phyloP scores from a whole-genome alignment of 2,888 invertebrate species.

The Ectropis crepuscularia region DNA sequence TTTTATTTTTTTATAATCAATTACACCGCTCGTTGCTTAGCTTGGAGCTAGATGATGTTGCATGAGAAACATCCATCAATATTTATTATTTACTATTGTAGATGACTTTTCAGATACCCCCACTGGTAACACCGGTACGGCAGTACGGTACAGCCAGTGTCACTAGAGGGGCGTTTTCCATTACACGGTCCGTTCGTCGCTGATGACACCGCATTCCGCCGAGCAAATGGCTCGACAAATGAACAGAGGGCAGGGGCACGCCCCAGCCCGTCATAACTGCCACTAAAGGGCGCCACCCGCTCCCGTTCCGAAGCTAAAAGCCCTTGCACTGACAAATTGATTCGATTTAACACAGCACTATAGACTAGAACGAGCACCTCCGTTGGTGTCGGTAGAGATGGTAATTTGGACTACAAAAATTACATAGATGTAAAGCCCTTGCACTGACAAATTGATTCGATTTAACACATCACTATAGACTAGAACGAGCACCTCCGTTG shows the following conservation, averaged over 20 bases:
- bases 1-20: too few relatives aligned
- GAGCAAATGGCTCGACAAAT: constrained; percentile 83
- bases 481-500: too few relatives aligned
- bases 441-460: constrained; percentile 71
- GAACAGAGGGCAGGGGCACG: constrained; percentile 79
- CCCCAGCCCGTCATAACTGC: constrained; percentile 80
- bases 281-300: constrained; percentile 57
- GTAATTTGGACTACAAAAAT: too few relatives aligned
- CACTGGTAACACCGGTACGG: not conserved
- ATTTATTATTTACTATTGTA: too few relatives aligned
- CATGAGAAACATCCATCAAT: too few relatives aligned
- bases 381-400: too few relatives aligned
- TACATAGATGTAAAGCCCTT: too few relatives aligned
- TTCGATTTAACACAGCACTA: constrained; percentile 63
- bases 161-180: constrained; percentile 80
- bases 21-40: too few relatives aligned
- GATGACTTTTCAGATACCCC: too few relatives aligned
- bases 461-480: constrained; percentile 59
- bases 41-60: too few relatives aligned
- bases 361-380: too few relatives aligned
- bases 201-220: constrained; percentile 83
- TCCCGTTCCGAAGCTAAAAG: constrained; percentile 49
- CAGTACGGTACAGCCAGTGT: constrained; percentile 49
- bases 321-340: constrained; percentile 68
- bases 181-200: constrained; percentile 81